These are phyloP conservation scores for Narcine bancroftii DNA, from an alignment of 2,113 vertebrate genomes.

Conservation along the genomic window DNA sequence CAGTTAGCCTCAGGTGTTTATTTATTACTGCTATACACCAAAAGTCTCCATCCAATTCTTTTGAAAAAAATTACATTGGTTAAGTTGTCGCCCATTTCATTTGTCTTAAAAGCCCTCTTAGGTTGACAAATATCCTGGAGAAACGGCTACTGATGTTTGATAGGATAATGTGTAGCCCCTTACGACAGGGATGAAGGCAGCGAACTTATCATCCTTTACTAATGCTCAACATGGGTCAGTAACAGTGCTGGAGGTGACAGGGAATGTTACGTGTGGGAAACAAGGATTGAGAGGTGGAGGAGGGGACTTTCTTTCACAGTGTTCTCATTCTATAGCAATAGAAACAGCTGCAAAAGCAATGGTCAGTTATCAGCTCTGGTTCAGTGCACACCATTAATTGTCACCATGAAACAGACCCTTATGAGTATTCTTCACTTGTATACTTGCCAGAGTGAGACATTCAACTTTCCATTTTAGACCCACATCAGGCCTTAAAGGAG, in stretches of 20 bases:
- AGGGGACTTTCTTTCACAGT: constrained; percentile 66
- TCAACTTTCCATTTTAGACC: constrained; percentile 17
- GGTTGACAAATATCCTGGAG: constrained; percentile 73
- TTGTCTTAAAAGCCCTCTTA: constrained; percentile 69
- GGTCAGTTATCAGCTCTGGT: constrained; percentile 59
- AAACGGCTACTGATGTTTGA: constrained; percentile 74
- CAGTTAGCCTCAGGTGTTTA: constrained; percentile 66
- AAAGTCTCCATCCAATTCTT: constrained; percentile 74
- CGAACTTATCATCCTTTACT: constrained; percentile 82
- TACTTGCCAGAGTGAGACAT: constrained; percentile 30
- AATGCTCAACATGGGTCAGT: constrained; percentile 76
- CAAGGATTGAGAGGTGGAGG: constrained; percentile 66
- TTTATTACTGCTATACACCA: constrained; percentile 63
- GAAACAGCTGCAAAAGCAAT: constrained; percentile 70
- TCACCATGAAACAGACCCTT: constrained; percentile 58
- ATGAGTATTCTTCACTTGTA: constrained; percentile 55
- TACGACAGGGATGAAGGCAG: constrained; percentile 74
- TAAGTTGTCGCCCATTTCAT: constrained; percentile 73
- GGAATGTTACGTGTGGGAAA: constrained; percentile 74
- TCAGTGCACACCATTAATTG: constrained; percentile 68
- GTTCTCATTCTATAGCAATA: constrained; percentile 68
- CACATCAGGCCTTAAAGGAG: constrained; percentile 14
- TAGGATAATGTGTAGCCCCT: constrained; percentile 76
- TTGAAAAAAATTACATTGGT: constrained; percentile 68
- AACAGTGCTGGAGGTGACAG: constrained; percentile 74